These are phyloP conservation scores for Glyptemys insculpta DNA, from an alignment of 2,797 vertebrate species.

Conservation along the genomic window DNA sequence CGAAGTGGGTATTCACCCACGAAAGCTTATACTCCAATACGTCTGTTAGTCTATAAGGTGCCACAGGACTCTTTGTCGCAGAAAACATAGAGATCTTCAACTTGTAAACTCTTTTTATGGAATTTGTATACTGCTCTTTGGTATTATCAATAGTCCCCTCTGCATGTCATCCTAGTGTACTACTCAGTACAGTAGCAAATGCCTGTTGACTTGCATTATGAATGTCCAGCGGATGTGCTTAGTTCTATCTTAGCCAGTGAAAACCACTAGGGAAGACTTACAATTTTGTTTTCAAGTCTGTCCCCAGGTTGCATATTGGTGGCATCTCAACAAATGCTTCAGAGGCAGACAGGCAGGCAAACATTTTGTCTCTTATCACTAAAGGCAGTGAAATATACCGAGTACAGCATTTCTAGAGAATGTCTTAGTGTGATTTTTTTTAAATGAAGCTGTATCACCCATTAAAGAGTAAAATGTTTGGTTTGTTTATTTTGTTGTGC, in stretches of 20 bases:
- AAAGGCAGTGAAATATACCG: not conserved
- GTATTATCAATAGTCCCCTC: not conserved
- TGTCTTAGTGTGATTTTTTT: not conserved
- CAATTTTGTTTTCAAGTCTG: conserved; percentile 44
- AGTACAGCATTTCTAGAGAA: not conserved
- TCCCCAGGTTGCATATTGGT: conserved; percentile 6
- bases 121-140: conserved; percentile 28
- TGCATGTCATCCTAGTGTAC: conserved; percentile 5
- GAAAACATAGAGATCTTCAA: conserved; percentile 9
- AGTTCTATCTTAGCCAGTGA: conserved; percentile 15
- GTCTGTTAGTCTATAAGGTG: not conserved
- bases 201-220: conserved; percentile 37
- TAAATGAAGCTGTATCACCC: conserved; percentile 1
- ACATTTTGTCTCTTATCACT: conserved; percentile 9
- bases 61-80: not conserved
- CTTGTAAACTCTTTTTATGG: conserved; percentile 9
- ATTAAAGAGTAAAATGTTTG: not conserved
- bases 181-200: conserved; percentile 46
- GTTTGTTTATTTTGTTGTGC: not conserved
- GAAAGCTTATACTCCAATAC: too few relatives aligned
- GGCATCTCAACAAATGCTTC: conserved; percentile 12
- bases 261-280: conserved; percentile 26
- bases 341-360: not conserved
- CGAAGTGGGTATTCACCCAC: too few relatives aligned
- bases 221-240: conserved; percentile 24